These are phyloP conservation scores for Tinea semifulvella DNA, from an alignment of 2,888 invertebrate species.

Conservation along the genomic window DNA sequence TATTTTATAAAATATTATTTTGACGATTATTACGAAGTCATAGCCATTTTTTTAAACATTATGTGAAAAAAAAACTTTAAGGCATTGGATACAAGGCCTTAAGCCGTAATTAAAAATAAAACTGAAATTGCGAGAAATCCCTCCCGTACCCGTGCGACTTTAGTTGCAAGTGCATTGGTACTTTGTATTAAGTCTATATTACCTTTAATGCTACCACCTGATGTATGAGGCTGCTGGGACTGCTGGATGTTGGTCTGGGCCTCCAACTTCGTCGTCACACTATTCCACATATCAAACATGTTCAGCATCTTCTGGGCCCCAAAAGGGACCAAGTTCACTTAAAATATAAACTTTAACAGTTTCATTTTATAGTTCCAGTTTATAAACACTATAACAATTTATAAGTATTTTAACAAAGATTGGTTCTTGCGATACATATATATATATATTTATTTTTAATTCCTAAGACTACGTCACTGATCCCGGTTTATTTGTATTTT, in stretches of 20 bases:
- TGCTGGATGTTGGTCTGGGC: constrained; percentile 70
- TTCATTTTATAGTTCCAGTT: no score
- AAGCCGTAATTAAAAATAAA: not conserved
- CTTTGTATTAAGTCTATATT: constrained; percentile 34
- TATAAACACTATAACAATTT: not conserved
- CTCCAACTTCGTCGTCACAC: constrained; percentile 79
- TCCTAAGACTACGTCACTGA: constrained; percentile 56
- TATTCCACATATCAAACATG: constrained; percentile 88
- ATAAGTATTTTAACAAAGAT: constrained; percentile 26
- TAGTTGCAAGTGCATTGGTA: not conserved
- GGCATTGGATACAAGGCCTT: no score
- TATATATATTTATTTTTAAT: not conserved
- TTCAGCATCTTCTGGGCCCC: constrained; percentile 57
- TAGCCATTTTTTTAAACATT: no score
- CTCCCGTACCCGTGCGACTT: not conserved
- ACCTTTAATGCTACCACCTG: constrained; percentile 87
- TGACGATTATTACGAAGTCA: no score
- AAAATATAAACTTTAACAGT: constrained; percentile 25
- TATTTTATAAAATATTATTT: no score
- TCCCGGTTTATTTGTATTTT: constrained; percentile 49
- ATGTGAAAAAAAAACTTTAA: no score
- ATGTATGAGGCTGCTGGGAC: constrained; percentile 79
- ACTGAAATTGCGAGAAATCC: not conserved
- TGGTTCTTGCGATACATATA: constrained; percentile 56
- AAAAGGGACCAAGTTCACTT: constrained; percentile 26